Base-by-base conservation (phyloP, 2,797 vertebrate genomes). In the Acrossocheilus fasciatus region DNA sequence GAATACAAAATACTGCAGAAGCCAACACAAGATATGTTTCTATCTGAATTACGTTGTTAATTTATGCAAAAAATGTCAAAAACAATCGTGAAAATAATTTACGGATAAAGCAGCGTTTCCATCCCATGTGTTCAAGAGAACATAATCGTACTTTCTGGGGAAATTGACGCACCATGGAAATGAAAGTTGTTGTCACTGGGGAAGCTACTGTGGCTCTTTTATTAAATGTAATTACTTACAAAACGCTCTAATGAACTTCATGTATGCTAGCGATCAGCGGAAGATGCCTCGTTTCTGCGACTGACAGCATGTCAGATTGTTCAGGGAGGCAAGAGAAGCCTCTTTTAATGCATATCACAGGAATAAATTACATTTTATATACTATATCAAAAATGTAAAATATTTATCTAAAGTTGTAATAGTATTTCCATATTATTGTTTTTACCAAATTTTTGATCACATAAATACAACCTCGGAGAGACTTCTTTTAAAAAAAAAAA, bases 171-270 rank as follows among this genome's bases (percentile, higher is more conserved):
- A 52, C 20, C 70, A 81, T 69, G 20, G 45, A 70, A 82, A n/a
- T 70, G 3, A 81, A 66, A 81, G 4, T 57, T 57, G 26, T 50
- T 81, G 78, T 81, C 26, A 36, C 62, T 68, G 2, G 26, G 62
- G 62, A 68, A 47, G 26, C 79, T 62, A 68, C 64, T 36, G 18
- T 68, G 43, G 30, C 18, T 68, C 30, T 81, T 75, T 75, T 68
- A 68, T 81, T 50, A 50, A 68, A 66, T 66, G 79, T 66, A 66
- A 82, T 52, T 82, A 34, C 74, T 52, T 76, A 70, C 80, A 69
- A 81, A 82, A 70, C 8, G 20, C 80, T 82, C 80, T 82, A 82
- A 69, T 82, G 64, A 82, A 82, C 64, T 69, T 52, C 64, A 82
- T 69, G 12, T 41, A 59, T 9, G 64, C 45, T 79, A 79, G 20